A percentile compares a stretch with the other conserved stretches of the same genome.
Evolutionary conservation across 2,113 vertebrate species (phyloP).

Genomic region (Mobula hypostoma): DNA sequence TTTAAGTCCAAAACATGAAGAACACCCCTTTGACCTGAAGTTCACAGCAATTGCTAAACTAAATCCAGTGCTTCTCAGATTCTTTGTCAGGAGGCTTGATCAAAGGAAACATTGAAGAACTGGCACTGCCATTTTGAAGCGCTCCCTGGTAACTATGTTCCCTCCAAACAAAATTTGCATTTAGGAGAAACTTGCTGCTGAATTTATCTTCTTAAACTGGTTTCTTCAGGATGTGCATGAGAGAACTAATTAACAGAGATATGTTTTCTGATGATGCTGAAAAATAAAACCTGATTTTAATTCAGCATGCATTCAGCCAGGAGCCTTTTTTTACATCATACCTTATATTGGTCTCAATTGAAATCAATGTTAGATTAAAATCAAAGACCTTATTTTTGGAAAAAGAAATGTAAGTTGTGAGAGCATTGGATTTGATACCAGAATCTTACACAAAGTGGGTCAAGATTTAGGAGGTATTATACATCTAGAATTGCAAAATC

Average conservation of each 20-base stretch:
- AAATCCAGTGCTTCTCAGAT: background rate
- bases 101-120: background rate
- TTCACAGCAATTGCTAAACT: background rate
- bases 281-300: slow-evolving; percentile 1
- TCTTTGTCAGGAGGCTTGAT: background rate
- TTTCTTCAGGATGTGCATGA: background rate
- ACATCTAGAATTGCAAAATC: background rate
- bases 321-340: background rate
- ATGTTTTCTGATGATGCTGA: background rate
- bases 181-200: background rate
- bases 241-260: background rate
- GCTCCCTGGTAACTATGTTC: background rate
- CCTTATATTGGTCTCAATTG: background rate
- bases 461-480: background rate
- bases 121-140: background rate
- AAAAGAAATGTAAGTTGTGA: background rate
- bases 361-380: background rate
- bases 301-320: background rate
- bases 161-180: background rate
- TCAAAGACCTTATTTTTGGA: background rate
- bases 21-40: background rate
- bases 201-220: background rate
- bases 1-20: background rate
- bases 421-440: background rate
- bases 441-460: background rate